These are phyloP conservation scores for Pangasius larnaudii DNA, from an alignment of 2,797 vertebrate species.

Conservation along the genomic window DNA sequence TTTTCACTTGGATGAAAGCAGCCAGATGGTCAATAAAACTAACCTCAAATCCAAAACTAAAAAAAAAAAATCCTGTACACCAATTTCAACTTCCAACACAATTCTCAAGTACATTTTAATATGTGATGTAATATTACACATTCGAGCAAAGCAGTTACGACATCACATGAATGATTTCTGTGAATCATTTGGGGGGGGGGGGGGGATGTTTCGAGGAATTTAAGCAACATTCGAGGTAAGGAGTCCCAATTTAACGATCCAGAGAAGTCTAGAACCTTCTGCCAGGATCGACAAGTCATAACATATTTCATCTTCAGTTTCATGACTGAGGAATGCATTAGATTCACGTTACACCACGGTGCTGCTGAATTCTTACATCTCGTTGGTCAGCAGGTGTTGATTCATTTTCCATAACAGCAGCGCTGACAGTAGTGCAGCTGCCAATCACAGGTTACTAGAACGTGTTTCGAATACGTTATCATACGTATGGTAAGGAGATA, in stretches of 20 bases:
- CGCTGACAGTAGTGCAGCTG: too few species aligned
- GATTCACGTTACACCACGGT: not conserved
- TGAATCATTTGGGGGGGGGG: too few species aligned
- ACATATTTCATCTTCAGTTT: not conserved
- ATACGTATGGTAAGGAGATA: not conserved
- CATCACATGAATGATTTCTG: too few species aligned
- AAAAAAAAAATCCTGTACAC: not conserved
- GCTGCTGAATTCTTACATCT: not conserved
- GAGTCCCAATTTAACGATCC: not conserved
- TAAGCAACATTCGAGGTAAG: not conserved
- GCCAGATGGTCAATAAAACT: not conserved
- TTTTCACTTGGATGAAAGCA: not conserved
- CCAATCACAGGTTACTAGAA: too few species aligned
- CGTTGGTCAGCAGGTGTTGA: not conserved
- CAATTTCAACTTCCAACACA: not conserved
- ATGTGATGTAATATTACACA: not conserved
- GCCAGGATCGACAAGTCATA: not conserved
- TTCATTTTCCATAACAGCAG: not conserved
- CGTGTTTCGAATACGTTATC: not conserved
- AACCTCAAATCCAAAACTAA: not conserved
- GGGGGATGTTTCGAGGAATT: not conserved
- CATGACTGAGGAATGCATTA: not conserved
- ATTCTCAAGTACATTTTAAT: not conserved
- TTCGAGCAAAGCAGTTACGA: not conserved
- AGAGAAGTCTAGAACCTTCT: not conserved